Evolutionary conservation across 2,113 vertebrate species (phyloP).

Genomic region (Eretmochelys imbricata): DNA sequence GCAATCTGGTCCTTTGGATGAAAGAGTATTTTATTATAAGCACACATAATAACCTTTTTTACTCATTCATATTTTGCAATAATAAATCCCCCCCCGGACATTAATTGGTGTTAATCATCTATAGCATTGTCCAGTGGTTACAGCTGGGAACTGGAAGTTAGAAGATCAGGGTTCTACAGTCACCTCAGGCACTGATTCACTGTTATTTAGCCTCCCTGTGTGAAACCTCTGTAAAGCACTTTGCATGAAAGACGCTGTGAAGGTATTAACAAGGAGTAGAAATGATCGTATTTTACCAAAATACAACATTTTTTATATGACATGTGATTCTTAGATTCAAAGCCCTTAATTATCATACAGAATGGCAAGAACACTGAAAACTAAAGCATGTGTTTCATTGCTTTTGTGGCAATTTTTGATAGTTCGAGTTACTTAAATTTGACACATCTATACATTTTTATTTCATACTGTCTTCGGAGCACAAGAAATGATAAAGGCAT

Average conservation of each 20-base stretch:
- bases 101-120: background rate
- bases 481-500: background rate
- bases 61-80: background rate
- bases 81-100: background rate
- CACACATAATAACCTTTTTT: background rate
- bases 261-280: background rate
- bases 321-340: background rate
- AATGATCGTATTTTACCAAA: background rate
- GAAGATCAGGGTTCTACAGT: background rate
- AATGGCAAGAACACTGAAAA: background rate
- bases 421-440: background rate
- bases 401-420: background rate
- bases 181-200: background rate
- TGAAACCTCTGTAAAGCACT: background rate
- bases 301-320: background rate
- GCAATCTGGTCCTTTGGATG: background rate
- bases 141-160: background rate
- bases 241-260: background rate
- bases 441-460: background rate
- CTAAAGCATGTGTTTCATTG: background rate
- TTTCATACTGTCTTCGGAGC: background rate
- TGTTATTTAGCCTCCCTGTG: background rate
- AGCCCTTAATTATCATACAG: background rate
- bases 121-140: background rate
- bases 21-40: background rate